Base-by-base conservation (phyloP, 2,888 invertebrate species). In the Sabatieria punctata region DNA sequence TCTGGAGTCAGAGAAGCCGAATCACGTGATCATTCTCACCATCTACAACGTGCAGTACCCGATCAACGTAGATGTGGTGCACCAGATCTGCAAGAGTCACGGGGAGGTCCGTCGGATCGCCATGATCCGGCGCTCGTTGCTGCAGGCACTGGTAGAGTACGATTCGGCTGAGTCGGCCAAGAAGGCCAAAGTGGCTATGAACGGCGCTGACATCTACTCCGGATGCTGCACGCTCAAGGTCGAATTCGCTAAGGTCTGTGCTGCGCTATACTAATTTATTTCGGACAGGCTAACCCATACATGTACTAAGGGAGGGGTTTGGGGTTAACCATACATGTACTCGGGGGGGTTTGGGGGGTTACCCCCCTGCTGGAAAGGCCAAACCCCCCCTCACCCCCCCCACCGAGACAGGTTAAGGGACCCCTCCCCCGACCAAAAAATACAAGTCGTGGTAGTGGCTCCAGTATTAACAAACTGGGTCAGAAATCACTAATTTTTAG, bases 221-320 rank as follows among this genome's bases (percentile, higher is more conserved):
- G 95, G 95, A 54, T 97, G 95, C 74, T 97, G 95, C 72, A 95
- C 95, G 54, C 75, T 97, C 63, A 91, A 93, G 77, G 91, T 95
- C 68, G 95, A 97, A 74, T 97, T 80, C 69, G 95, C 95, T 47
- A 93, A 93, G 85, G 93, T 95, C 69, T 76, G 54, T 50, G 30
- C 23, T n/a, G n/a, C n/a, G n/a, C n/a, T n/a, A n/a, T n/a, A n/a
- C n/a, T 36, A n/a, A n/a, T n/a, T n/a, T n/a, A n/a, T n/a, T n/a
- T n/a, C n/a, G n/a, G n/a, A n/a, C n/a, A n/a, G n/a, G n/a, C n/a
- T n/a, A n/a, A n/a, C n/a, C n/a, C n/a, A n/a, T n/a, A n/a, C n/a
- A n/a, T n/a, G n/a, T n/a, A n/a, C n/a, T n/a, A n/a, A n/a, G n/a
- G n/a, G n/a, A n/a, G n/a, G n/a, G n/a, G n/a, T n/a, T n/a, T n/a